Percentiles rank a stretch among this genome's conserved stretches.
Conservation (phyloP, 2,113 vertebrate species). For the Dipodomys stephensi region DNA sequence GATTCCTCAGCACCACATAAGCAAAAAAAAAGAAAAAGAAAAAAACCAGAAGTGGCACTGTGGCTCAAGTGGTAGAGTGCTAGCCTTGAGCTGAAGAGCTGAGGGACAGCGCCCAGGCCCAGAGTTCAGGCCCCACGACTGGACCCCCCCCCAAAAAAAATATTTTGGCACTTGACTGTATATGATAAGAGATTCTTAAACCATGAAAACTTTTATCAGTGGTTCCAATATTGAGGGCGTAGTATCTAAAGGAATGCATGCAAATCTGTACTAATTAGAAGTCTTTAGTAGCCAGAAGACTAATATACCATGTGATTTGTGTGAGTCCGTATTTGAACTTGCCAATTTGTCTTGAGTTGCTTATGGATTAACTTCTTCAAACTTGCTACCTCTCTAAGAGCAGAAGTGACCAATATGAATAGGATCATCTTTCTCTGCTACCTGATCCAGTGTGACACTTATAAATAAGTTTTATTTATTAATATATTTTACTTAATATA, state of each 20-base stretch:
- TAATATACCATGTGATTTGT: background rate
- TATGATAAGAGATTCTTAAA: slow-evolving; percentile 38
- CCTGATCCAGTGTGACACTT: background rate
- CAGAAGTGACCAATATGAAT: background rate
- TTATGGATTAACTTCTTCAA: slow-evolving; percentile 24
- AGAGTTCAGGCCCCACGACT: too few relatives aligned
- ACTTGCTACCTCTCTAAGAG: background rate
- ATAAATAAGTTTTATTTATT: background rate
- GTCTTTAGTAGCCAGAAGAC: background rate
- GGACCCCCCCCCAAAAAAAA: background rate
- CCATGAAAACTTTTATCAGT: background rate
- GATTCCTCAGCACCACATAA: too few relatives aligned
- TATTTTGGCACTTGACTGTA: background rate
- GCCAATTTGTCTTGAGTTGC: slow-evolving; percentile 3
- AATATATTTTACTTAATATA: background rate
- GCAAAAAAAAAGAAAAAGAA: too few relatives aligned
- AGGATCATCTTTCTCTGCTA: slow-evolving; percentile 29
- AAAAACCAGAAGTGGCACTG: too few relatives aligned
- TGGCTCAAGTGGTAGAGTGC: too few relatives aligned
- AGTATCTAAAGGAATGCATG: background rate
- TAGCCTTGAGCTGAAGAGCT: too few relatives aligned
- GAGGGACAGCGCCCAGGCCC: too few relatives aligned
- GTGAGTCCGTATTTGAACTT: background rate
- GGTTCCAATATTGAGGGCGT: background rate
- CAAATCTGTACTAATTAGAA: slow-evolving; percentile 30